Evolutionary conservation across 2,113 vertebrate genomes (phyloP).

Genomic region (Redunca redunca): DNA sequence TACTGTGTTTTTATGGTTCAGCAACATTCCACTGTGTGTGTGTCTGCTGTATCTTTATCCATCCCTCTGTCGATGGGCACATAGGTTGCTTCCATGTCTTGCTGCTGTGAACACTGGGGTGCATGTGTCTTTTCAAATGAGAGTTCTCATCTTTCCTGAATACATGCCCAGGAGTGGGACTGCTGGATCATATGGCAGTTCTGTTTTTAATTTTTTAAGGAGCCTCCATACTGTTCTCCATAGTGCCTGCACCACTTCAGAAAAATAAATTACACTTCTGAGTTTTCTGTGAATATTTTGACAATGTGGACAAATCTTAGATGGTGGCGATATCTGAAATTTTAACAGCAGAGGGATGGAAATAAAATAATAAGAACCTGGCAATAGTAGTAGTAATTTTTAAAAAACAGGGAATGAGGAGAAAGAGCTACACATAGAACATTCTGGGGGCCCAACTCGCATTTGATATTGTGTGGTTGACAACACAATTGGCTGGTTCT

Average conservation of each 20-base stretch:
- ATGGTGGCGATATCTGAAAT: not conserved
- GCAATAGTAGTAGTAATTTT: not conserved
- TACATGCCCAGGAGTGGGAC: not conserved
- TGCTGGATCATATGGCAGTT: not conserved
- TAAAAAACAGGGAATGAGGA: not conserved
- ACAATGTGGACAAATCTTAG: not conserved
- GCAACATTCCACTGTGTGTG: too few relatives aligned
- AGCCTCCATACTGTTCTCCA: rapidly evolving
- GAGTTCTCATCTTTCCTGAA: not conserved
- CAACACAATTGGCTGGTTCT: not conserved
- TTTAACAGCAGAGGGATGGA: not conserved
- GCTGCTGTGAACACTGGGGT: not conserved
- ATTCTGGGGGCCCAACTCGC: rapidly evolving
- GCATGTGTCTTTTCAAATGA: not conserved
- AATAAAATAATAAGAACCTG: not conserved
- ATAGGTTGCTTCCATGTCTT: not conserved
- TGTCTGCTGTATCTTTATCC: not conserved
- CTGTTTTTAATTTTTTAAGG: not conserved
- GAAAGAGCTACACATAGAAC: not conserved
- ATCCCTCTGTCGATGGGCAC: not conserved
- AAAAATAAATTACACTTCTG: not conserved
- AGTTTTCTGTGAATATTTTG: not conserved
- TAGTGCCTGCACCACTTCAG: not conserved
- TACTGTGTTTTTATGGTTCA: not conserved
- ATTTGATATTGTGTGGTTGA: too few relatives aligned